Evolutionary conservation across 92 coral and sea anemone genomes (phyloP), one percentile per base, ranked within the genome.

Genomic region (Umimayanthus kanabou): DNA sequence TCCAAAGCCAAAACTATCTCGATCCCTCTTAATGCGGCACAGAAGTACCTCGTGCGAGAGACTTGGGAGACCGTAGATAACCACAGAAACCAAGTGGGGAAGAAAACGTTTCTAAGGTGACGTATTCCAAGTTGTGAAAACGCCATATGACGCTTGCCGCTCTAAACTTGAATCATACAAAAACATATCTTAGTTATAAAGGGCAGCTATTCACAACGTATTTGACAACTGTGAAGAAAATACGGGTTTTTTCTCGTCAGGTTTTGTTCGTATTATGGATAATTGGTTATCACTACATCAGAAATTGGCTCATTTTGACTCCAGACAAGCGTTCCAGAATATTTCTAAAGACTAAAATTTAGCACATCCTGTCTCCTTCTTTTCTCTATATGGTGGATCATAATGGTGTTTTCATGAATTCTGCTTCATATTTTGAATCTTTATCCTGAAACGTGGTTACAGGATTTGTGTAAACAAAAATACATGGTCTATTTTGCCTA

Each of bases 41-140:
- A 94, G 69, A 94, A 94, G 89, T 94, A 94, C 76, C 88, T 94
- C 16, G 88, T 94, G 5, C 92, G 98, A 13, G 98, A 94, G 58
- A 94, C 98, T 0, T 94, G 98, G 98, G 98, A 94, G 45, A 90
- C 93, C 2, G 86, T 94, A 20, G 96, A 94, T 64, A 55, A 43
- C 15, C 93, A 91, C 76, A 91, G 80, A 67, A 87, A 66, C 20
- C 74, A 75, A 71, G 93, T 94, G 67, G 98, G 98, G 29, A 94
- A 93, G 77, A 90, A 91, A 57, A 93, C 94, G 1, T 94, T 94
- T 86, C 58, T 94, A 39, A 91, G 91, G 98, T 94, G 72, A 88
- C 40, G 39, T 65, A 23, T 69, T 42, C 4, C 45, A n/a, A 70
- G 40, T 43, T 82, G 18, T 42, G 33, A 82, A 82, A 43, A 30